Base-by-base conservation (phyloP, 2,888 invertebrate species). In the Temnothorax ravouxi region DNA sequence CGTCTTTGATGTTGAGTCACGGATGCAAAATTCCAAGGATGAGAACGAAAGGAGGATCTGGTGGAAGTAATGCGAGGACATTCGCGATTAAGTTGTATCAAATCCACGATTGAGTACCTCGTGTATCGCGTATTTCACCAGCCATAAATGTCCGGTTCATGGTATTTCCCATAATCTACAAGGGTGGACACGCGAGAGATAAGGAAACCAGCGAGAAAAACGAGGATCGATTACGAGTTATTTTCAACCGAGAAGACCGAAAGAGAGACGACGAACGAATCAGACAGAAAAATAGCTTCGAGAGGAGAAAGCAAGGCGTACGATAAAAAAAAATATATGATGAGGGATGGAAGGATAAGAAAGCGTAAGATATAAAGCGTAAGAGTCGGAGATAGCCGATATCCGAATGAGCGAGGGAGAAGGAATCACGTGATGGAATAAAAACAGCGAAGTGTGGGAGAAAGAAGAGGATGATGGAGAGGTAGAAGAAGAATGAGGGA, bases 31-130 rank as follows among this genome's bases (percentile, higher is more conserved):
- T 88, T 88, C 84, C 86, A 69, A 66, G n/a, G 81, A 86, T 83
- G 84, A 83, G 85, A 67, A 84, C 83, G 74, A 79, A 56, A 80
- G 77, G 18, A 61, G 64, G 62, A 62, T 69, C 61, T 71, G 56
- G 79, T 50, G 61, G 69, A 85, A 62, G 89, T 86, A 86, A 90
- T 88, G 89, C 84, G 84, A 88, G 89, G 86, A 86, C 87, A 89
- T 89, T 86, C 86, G 89, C 92, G 93, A 93, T 93, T 93, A 93
- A 93, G 93, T 93, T 92, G 93, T 93, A 93, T 93, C 91, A 91
- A 93, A 93, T 92, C 91, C 90, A 89, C 91, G 91, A 93, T 93
- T 92, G 91, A 93, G 93, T 88, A 90, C 88, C 92, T 91, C 90
- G 87, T 90, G 92, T 88, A 89, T 91, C 91, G 91, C 91, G 91